Conservation (phyloP, 2,797 vertebrate genomes). For the Cetoscarus ocellatus region DNA sequence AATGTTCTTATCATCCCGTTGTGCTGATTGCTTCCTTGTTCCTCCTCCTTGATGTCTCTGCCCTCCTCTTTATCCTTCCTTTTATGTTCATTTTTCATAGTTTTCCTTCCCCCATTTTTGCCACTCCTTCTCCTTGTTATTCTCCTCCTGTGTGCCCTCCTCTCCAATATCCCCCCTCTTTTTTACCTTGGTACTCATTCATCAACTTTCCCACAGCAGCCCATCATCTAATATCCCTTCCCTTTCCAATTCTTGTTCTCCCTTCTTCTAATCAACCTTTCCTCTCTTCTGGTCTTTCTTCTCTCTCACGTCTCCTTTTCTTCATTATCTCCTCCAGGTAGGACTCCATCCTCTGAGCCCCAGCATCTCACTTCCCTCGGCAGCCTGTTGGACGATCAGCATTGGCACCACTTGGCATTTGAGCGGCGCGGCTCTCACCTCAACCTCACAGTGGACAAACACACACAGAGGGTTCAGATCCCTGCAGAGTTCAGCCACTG, state of each 20-base stretch:
- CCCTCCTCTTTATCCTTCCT: background rate
- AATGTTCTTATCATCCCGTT: background rate
- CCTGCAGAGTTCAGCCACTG: constrained; percentile 87
- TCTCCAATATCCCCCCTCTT: too few species aligned
- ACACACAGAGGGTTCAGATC: constrained; percentile 84
- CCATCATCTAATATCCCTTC: background rate
- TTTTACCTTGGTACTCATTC: background rate
- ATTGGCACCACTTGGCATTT: constrained; percentile 91
- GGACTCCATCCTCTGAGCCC: constrained; percentile 59
- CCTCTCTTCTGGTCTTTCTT: too few species aligned
- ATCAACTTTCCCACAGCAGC: background rate
- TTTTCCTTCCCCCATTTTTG: background rate
- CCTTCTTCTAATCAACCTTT: too few species aligned
- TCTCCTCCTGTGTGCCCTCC: background rate
- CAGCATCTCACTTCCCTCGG: constrained; percentile 84
- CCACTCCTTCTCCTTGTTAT: background rate
- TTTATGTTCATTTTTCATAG: background rate
- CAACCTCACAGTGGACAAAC: constrained; percentile 95
- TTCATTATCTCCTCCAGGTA: constrained; percentile 51
- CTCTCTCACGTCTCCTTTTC: background rate
- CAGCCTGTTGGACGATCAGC: constrained; percentile 94
- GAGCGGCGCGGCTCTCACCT: constrained; percentile 85
- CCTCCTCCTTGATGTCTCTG: too few species aligned
- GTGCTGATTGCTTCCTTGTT: background rate
- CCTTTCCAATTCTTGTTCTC: background rate